Evolutionary conservation across 23 tunicate species (phyloP).

Genomic region (Oikopleura dioica): DNA sequence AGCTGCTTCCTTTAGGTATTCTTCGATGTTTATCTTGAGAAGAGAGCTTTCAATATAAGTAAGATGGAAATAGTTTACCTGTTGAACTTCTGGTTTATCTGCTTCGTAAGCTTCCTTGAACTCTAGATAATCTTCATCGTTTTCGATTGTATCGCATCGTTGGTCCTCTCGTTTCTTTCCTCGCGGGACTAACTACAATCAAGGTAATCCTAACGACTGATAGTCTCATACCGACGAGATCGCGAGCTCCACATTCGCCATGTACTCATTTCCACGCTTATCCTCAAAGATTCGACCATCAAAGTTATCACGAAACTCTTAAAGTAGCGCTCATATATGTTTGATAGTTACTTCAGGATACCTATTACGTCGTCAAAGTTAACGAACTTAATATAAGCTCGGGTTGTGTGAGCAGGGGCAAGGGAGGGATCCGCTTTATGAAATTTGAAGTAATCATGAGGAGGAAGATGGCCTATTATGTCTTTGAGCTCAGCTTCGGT

Average conservation of each 20-base stretch:
- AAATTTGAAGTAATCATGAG: conserved; percentile 5
- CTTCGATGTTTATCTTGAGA: conserved; percentile 3
- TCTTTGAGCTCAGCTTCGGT: neutral
- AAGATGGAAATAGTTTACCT: neutral
- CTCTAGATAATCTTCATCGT: neutral
- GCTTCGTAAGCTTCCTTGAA: neutral
- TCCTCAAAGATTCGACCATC: conserved; percentile 10
- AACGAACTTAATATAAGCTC: neutral
- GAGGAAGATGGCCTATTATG: neutral
- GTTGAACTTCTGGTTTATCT: neutral
- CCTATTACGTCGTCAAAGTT: neutral
- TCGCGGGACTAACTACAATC: neutral
- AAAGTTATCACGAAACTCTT: neutral
- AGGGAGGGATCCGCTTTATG: neutral
- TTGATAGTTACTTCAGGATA: too few relatives aligned
- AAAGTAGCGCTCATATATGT: too few relatives aligned
- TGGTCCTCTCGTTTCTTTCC: neutral
- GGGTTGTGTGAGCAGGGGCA: neutral
- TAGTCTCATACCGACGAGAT: too few relatives aligned
- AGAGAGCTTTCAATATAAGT: neutral
- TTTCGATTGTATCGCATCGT: neutral
- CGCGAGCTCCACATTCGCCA: neutral
- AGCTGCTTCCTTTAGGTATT: neutral
- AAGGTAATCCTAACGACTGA: too few relatives aligned
- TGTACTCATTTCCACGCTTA: neutral